phyloP scores from a whole-genome alignment of 2,113 vertebrate species.

The Coptodon rendalli region DNA sequence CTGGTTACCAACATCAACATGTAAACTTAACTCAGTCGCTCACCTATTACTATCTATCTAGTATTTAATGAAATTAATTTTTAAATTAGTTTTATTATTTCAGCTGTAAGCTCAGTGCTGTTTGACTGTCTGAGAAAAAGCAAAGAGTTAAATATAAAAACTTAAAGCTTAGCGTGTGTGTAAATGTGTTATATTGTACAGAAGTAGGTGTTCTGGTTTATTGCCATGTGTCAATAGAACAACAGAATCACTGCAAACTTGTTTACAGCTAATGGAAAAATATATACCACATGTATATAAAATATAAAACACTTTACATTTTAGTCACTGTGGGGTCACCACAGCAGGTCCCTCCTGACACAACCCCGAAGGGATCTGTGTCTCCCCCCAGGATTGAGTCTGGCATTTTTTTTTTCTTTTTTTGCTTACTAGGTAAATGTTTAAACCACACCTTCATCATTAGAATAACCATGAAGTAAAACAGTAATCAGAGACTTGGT shows the following conservation, averaged over 20 bases:
- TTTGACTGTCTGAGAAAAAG: background rate
- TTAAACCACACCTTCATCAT: background rate
- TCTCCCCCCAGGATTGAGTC: background rate
- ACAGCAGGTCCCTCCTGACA: background rate
- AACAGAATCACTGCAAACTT: background rate
- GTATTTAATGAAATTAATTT: background rate
- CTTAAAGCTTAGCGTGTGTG: background rate
- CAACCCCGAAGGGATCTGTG: background rate
- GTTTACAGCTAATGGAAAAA: background rate
- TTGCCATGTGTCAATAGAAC: background rate
- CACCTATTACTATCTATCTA: background rate
- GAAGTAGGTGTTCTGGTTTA: background rate
- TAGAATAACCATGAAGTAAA: background rate
- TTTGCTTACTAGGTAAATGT: background rate
- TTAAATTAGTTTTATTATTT: background rate
- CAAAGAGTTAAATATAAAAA: background rate
- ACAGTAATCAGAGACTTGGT: background rate
- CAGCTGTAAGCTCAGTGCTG: background rate
- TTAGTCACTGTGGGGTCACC: background rate
- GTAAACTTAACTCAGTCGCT: background rate
- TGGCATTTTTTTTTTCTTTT: fast-evolving
- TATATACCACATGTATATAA: background rate
- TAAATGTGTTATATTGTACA: background rate
- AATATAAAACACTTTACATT: background rate
- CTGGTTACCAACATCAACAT: background rate